Evolutionary conservation across 2,888 invertebrate genomes (phyloP).

Genomic region (Colletes collaris): DNA sequence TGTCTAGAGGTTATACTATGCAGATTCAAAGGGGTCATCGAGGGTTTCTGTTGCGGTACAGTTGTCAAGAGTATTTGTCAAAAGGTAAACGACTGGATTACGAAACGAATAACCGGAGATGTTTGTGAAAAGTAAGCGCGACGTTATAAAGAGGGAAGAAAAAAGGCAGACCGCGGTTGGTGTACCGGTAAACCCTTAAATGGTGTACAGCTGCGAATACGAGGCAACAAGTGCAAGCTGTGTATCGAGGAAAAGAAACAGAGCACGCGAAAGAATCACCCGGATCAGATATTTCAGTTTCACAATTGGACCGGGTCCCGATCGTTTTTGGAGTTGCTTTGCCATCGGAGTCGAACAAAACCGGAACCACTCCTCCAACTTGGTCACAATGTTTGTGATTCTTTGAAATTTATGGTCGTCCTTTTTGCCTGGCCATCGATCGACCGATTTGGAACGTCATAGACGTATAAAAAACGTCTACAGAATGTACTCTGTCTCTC

Average conservation of each 20-base stretch:
- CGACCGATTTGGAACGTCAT: not conserved
- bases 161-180: conserved; percentile 25
- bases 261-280: conserved; percentile 40
- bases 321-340: conserved; percentile 47
- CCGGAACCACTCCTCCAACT: conserved; percentile 28
- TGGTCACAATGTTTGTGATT: conserved; percentile 5
- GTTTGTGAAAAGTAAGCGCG: conserved; percentile 61
- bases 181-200: conserved; percentile 47
- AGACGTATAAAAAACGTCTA: not conserved
- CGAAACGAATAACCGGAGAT: conserved; percentile 38
- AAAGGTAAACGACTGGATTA: not conserved
- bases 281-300: conserved; percentile 54
- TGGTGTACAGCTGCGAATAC: conserved; percentile 57
- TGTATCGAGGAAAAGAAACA: conserved; percentile 44
- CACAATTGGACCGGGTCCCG: conserved; percentile 41
- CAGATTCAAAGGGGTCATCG: too few relatives aligned
- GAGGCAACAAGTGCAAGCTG: conserved; percentile 20
- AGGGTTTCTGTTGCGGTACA: too few relatives aligned
- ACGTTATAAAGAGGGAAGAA: conserved; percentile 5
- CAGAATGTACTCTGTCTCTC: not conserved
- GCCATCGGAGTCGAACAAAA: conserved; percentile 31
- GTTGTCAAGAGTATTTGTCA: not conserved
- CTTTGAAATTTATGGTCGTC: conserved; percentile 23
- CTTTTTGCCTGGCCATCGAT: not conserved
- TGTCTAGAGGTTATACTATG: too few relatives aligned